These are phyloP conservation scores for Sweltsa coloradensis DNA, from an alignment of 1,140 invertebrate species.

Conservation along the genomic window DNA sequence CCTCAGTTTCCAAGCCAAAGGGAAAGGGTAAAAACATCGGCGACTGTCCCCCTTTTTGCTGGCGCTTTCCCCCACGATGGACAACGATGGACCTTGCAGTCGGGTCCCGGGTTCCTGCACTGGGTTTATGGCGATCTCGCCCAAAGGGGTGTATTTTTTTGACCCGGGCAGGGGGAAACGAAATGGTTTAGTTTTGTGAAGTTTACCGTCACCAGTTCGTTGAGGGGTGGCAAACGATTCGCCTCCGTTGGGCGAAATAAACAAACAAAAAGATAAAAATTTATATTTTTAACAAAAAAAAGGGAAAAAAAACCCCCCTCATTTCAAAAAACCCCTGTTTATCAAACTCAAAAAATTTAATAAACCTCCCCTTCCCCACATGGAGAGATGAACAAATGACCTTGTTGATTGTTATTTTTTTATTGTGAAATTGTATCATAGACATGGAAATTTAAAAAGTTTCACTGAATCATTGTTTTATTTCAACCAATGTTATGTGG, in stretches of 20 bases:
- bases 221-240: conserved; percentile 45
- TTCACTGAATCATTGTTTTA: no score
- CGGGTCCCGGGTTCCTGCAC: conserved; percentile 85
- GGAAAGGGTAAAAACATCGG: conserved; percentile 55
- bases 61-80: conserved; percentile 60
- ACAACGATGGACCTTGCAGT: conserved; percentile 83
- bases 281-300: no score
- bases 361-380: no score
- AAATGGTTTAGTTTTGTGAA: conserved; percentile 48
- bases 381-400: no score
- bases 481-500: no score
- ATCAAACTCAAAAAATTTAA: no score
- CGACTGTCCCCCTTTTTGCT: conserved; percentile 36
- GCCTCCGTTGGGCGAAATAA: conserved; percentile 66
- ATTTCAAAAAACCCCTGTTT: no score
- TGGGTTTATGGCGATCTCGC: conserved; percentile 83
- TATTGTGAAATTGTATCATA: no score
- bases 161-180: conserved; percentile 50
- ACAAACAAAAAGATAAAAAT: no score
- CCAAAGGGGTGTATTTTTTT: conserved; percentile 67
- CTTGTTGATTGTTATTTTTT: no score
- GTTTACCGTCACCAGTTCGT: conserved; percentile 49
- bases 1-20: conserved; percentile 70
- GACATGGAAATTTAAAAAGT: no score
- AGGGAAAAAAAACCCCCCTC: no score